Conservation (phyloP, 1,140 invertebrate species). For the Sipha flava region DNA sequence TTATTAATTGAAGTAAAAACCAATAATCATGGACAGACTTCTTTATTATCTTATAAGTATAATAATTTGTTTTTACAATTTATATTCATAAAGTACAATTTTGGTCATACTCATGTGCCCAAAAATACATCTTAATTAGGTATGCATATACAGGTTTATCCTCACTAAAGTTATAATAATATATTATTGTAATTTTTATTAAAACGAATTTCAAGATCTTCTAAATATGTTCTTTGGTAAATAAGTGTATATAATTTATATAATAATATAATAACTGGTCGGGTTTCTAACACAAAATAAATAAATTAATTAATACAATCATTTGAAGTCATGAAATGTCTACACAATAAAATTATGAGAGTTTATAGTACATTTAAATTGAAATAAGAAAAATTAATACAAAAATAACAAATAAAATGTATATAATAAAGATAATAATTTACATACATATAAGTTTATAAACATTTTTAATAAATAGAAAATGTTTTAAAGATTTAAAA, state of each 20-base stretch:
- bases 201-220: not conserved
- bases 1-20: too few species aligned
- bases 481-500: not conserved
- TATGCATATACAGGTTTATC: not conserved
- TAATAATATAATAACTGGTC: conserved; percentile 12
- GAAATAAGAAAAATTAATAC: conserved; percentile 6
- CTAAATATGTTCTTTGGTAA: conserved; percentile 21
- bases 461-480: conserved; percentile 13
- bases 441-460: not conserved
- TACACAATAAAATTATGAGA: conserved; percentile 5
- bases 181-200: not conserved
- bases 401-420: conserved; percentile 22
- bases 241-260: too few species aligned
- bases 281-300: not conserved
- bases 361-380: conserved; percentile 1
- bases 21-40: conserved; percentile 14
- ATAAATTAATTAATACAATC: conserved; percentile 6
- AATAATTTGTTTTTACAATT: conserved; percentile 24
- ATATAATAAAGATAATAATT: not conserved
- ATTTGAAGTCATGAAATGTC: conserved; percentile 13
- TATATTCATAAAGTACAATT: conserved; percentile 25
- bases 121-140: not conserved
- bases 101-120: not conserved
- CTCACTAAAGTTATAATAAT: not conserved
- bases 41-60: conserved; percentile 19